Base-by-base conservation (phyloP, 2,888 invertebrate species). In the Cheilosia soror region DNA sequence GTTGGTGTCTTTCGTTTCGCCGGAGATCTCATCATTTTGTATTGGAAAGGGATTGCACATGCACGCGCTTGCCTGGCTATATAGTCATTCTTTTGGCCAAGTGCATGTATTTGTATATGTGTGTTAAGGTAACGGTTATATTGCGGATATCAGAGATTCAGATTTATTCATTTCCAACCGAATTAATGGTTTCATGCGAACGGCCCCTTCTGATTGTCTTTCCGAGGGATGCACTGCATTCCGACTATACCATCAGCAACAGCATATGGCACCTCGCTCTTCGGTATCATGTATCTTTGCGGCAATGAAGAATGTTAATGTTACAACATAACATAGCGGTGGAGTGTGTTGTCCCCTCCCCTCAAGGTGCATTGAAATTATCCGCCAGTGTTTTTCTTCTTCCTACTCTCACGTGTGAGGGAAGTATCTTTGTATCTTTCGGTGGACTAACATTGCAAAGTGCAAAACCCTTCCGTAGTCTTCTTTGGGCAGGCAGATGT, bases 141-240 rank as follows among this genome's bases (percentile, higher is more conserved):
- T 44, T 66, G 77, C 44, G 77, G 78, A 69, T 84, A 84, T 84
- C 79, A 66, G 65, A 69, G 68, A 75, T 66, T 76, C 84, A 71
- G 80, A 84, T 75, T 84, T 84, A 80, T 84, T 84, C 84, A 80
- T 79, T 84, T 76, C 71, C 75, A 79, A 69, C 20, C 75, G 84
- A 84, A 84, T 84, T 80, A 79, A 84, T 84, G 79, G 75, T 79
- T 79, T 71, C 53, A 84, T 63, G 80, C 75, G 79, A 79, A 79
- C 75, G 79, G 53, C 62, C 63, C 73, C 31, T 33, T 62, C 68
- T 42, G 66, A 77, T 72, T 83, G 82, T 77, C 44, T 63, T 33
- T 9, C 44, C 40, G 31, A 66, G 57, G 68, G 60, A 65, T 53
- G 15, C 33, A 42, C 25, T 37, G 11, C 40, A 25, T 9, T 33